Base-by-base conservation (phyloP, 2,797 vertebrate species). In the Arremon aurantiirostris region DNA sequence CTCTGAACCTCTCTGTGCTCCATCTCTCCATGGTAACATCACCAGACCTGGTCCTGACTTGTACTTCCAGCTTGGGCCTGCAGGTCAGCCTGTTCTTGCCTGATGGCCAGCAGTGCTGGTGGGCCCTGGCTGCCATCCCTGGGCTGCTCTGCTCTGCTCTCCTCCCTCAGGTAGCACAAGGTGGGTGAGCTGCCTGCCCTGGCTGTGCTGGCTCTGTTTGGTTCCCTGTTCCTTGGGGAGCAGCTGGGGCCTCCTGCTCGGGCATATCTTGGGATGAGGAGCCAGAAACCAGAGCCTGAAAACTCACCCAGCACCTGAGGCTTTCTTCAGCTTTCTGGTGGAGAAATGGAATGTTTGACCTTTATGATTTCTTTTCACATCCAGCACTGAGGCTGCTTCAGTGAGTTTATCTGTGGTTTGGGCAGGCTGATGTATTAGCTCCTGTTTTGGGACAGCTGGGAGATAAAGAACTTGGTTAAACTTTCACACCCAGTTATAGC, bases 21-120 rank as follows among this genome's bases (percentile, higher is more conserved):
- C n/a, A 0, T n/a, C 4, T 81, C 14, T 47, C 34, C 18, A 3
- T 30, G n/a, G 35, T 4, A 27, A 3, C 9, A 19, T 49, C 6
- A 11, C 12, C 24, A 63, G 30, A 35, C 6, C 16, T 12, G 37
- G 20, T 60, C 32, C 37, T 44, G 63, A 15, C 46, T 59, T n/a
- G 8, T 4, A 1, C 2, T 78, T 23, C 24, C 82, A 11, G 19
- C 17, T 61, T 53, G 27, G 60, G 8, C 11, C n/a, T 56, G n/a
- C 23, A 8, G 3, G 8, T 71, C 37, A 32, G 41, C 3, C 1
- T 39, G 39, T 7, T 8, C 42, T 26, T 66, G 14, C 22, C 28
- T 27, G 28, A 2, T 34, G 87, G 24, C 9, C 21, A 81, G 65
- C 23, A 17, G 49, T 81, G 19, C 53, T 53, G 23, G 14, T 56